Evolutionary conservation across 2,797 vertebrate genomes (phyloP).

Genomic region (Sebastes hubbsi): DNA sequence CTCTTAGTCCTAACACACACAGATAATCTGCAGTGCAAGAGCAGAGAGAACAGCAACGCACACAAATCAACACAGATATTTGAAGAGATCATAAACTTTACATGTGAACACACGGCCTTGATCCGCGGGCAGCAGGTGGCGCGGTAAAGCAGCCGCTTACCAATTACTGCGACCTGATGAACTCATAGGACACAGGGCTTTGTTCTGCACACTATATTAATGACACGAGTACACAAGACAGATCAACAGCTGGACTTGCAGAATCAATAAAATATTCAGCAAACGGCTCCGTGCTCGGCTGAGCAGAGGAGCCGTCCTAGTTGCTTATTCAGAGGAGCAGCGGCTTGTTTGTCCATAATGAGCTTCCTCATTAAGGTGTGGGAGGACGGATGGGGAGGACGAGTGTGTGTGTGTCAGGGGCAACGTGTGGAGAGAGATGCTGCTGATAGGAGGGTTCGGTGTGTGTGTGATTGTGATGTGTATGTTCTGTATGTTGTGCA

Average conservation of each 20-base stretch:
- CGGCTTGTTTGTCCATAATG: constrained; percentile 78
- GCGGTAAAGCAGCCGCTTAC: constrained; percentile 1
- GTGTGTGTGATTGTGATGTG: not conserved
- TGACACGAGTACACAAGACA: constrained; percentile 72
- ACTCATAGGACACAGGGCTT: constrained; percentile 53
- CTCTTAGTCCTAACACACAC: not conserved
- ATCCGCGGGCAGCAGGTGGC: not conserved
- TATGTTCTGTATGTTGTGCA: not conserved
- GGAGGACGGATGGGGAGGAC: constrained; percentile 47
- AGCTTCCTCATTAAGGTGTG: constrained; percentile 81
- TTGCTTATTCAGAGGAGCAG: constrained; percentile 78
- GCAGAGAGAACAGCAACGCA: not conserved
- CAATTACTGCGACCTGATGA: constrained; percentile 60
- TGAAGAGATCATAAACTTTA: constrained; percentile 12
- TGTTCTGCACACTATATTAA: constrained; percentile 75
- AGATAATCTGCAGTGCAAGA: not conserved
- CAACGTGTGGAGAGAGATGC: constrained; percentile 20
- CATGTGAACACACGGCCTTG: constrained; percentile 6
- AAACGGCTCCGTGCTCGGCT: constrained; percentile 43
- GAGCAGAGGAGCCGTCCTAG: constrained; percentile 51
- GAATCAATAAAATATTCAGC: constrained; percentile 80
- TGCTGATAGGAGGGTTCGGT: constrained; percentile 4
- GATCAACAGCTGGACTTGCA: constrained; percentile 73
- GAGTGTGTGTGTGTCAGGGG: constrained; percentile 52
- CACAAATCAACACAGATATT: not conserved